These are phyloP conservation scores for Acinonyx jubatus DNA, from an alignment of 2,113 vertebrate species.

Conservation along the genomic window DNA sequence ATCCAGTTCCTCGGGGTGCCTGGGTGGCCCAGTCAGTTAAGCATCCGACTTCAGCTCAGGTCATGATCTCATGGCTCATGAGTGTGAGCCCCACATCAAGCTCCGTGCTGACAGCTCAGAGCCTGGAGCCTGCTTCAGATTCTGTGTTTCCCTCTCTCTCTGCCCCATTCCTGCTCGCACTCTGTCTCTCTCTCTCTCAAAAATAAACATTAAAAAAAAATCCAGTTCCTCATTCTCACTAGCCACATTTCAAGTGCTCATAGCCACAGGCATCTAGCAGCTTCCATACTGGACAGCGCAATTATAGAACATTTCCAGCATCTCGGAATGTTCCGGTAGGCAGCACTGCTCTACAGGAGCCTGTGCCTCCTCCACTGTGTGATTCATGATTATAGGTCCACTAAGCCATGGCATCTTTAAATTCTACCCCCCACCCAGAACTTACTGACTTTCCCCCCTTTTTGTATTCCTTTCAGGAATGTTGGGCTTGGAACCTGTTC, in stretches of 20 bases:
- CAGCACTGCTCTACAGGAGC: not conserved
- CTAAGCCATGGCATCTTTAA: not conserved
- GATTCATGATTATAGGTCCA: not conserved
- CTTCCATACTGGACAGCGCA: fast-evolving
- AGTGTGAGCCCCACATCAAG: no score
- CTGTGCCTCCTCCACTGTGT: not conserved
- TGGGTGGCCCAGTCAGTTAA: no score
- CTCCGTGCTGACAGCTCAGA: no score
- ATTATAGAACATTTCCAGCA: not conserved
- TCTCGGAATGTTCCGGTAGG: not conserved
- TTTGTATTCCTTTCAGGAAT: constrained; percentile 82
- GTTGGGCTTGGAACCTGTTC: constrained; percentile 89
- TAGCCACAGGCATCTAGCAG: not conserved
- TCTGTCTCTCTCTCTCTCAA: no score
- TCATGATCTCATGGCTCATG: no score
- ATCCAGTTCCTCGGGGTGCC: not conserved
- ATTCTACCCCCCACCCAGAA: not conserved
- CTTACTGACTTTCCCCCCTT: not conserved
- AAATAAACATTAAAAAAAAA: no score
- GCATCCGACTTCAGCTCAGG: no score
- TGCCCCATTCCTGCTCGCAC: no score
- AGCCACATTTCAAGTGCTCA: not conserved
- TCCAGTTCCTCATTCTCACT: not conserved
- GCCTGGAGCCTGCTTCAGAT: no score
- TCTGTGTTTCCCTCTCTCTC: no score